A percentile compares a stretch with the other conserved stretches of the same genome.
These are phyloP conservation scores for Plemyria rubiginata DNA, from an alignment of 2,888 invertebrate species.

Conservation along the genomic window DNA sequence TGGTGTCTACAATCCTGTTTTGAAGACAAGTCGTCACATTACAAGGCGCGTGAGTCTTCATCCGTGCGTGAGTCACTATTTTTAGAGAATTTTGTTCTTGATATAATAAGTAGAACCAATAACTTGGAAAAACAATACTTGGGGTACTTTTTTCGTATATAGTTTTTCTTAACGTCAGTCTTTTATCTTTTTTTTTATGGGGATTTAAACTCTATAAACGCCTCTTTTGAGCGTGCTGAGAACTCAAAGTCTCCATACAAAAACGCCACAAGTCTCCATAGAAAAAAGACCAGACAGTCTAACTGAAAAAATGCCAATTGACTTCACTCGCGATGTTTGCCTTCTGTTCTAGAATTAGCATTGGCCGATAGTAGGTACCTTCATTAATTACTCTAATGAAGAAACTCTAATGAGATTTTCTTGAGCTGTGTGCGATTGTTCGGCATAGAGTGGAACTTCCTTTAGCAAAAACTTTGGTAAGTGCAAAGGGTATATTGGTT, in stretches of 20 bases:
- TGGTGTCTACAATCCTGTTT: constrained; percentile 27
- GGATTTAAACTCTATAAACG: too few species aligned
- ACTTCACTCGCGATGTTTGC: neutral
- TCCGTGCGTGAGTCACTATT: neutral
- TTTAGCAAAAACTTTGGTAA: constrained; percentile 18
- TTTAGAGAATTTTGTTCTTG: neutral
- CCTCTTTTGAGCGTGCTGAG: too few species aligned
- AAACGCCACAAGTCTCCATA: too few species aligned
- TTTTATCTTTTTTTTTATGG: too few species aligned
- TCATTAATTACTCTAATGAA: constrained; percentile 31
- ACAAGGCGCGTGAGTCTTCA: too few species aligned
- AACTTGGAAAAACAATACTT: too few species aligned
- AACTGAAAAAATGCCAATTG: too few species aligned
- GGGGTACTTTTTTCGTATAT: too few species aligned
- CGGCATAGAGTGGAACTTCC: constrained; percentile 11
- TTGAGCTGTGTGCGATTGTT: constrained; percentile 17
- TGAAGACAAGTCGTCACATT: constrained; percentile 13
- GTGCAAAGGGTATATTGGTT: constrained; percentile 17
- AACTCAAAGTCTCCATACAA: too few species aligned
- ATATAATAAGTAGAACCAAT: neutral
- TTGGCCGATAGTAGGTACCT: constrained; percentile 1
- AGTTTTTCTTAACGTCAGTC: too few species aligned
- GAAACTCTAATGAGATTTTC: constrained; percentile 29
- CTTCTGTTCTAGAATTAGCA: neutral
- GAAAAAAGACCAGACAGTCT: too few species aligned